These are phyloP conservation scores for Oophaga sylvatica DNA, from an alignment of 2,797 vertebrate species.

Conservation along the genomic window DNA sequence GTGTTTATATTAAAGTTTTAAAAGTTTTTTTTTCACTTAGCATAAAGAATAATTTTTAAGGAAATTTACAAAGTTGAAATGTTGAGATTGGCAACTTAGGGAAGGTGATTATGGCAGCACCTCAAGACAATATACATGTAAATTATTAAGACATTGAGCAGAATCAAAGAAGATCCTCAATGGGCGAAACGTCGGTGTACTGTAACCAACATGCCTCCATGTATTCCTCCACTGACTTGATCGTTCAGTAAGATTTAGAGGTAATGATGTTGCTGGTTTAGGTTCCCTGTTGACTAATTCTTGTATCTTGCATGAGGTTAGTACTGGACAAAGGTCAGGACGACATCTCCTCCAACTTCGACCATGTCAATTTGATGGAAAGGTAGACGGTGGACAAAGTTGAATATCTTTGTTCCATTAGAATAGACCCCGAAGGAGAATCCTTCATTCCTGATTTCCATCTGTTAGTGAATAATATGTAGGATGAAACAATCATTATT, in stretches of 20 bases:
- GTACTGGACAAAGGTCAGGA: slow-evolving; percentile 55
- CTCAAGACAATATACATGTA: too few relatives aligned
- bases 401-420: slow-evolving; percentile 37
- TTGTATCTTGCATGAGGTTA: slow-evolving; percentile 6
- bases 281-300: not conserved
- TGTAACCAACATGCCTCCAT: not conserved
- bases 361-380: slow-evolving; percentile 59
- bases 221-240: not conserved
- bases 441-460: slow-evolving; percentile 57
- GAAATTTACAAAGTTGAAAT: not conserved
- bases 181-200: not conserved
- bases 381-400: slow-evolving; percentile 58
- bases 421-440: slow-evolving; percentile 37
- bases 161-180: not conserved
- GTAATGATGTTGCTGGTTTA: not conserved
- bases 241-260: not conserved
- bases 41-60: not conserved
- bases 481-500: not conserved
- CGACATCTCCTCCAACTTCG: slow-evolving; percentile 60
- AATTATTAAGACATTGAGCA: not conserved
- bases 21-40: not conserved
- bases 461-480: slow-evolving; percentile 31
- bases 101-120: too few relatives aligned
- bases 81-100: too few relatives aligned
- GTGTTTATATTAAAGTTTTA: not conserved